These are phyloP conservation scores for Colistium nudipinnis DNA, from an alignment of 2,113 vertebrate species.

Conservation along the genomic window DNA sequence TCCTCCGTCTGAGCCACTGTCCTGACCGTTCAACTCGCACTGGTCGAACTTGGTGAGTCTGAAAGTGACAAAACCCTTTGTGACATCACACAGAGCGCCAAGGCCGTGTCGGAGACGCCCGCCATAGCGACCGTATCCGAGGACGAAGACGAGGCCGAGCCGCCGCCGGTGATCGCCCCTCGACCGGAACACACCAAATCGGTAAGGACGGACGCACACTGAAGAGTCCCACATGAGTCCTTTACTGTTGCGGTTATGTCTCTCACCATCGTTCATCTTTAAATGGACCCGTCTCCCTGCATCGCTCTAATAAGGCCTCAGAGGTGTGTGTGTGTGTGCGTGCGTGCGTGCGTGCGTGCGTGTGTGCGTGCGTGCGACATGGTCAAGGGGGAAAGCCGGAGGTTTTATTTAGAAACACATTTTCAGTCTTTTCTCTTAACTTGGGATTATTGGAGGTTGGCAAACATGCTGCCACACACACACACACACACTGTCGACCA, in stretches of 20 bases:
- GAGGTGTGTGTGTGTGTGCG: not conserved
- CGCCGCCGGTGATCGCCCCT: conserved; percentile 92
- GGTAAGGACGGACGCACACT: conserved; percentile 77
- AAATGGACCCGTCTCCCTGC: not conserved
- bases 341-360: not conserved
- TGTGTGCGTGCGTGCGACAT: not conserved
- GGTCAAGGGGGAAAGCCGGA: conserved; percentile 15
- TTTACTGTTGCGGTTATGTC: not conserved
- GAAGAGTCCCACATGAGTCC: conserved; percentile 3
- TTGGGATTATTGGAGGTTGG: too few relatives aligned
- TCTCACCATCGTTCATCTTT: not conserved
- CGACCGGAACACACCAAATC: conserved; percentile 97
- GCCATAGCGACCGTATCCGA: conserved; percentile 92
- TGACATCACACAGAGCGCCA: conserved; percentile 84
- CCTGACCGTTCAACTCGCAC: too few relatives aligned
- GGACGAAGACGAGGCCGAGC: conserved; percentile 88
- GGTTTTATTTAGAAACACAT: conserved; percentile 26
- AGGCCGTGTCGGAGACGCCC: conserved; percentile 90
- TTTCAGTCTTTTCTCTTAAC: not conserved
- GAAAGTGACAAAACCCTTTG: too few relatives aligned
- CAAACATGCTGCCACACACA: too few relatives aligned
- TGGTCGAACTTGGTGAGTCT: too few relatives aligned
- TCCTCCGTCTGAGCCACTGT: too few relatives aligned
- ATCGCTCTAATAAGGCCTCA: not conserved
- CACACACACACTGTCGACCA: conserved; percentile 34